These are phyloP conservation scores for Pasiphila rectangulata DNA, from an alignment of 2,888 invertebrate species.

Conservation along the genomic window DNA sequence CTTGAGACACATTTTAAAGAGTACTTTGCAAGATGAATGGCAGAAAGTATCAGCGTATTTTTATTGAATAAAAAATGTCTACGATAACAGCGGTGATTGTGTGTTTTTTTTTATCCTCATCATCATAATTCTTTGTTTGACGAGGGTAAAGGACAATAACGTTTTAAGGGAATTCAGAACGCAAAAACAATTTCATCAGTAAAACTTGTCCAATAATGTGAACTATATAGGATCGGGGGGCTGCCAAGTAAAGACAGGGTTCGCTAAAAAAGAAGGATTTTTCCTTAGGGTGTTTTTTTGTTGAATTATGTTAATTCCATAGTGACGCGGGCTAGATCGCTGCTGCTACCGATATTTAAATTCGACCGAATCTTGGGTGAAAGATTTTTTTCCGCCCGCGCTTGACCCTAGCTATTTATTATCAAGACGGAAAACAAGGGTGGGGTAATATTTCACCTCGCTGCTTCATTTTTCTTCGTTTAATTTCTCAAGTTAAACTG, in stretches of 20 bases:
- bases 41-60: slow-evolving; percentile 19
- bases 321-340: slow-evolving; percentile 63
- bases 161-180: slow-evolving; percentile 27
- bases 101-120: slow-evolving; percentile 16
- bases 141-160: slow-evolving; percentile 19
- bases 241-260: slow-evolving; percentile 54
- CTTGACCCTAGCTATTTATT: slow-evolving; percentile 48
- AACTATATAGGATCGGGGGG: slow-evolving; percentile 43
- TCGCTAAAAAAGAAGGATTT: slow-evolving; percentile 55
- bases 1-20: slow-evolving; percentile 29
- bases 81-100: slow-evolving; percentile 12
- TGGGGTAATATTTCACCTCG: slow-evolving; percentile 41
- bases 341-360: slow-evolving; percentile 74
- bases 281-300: slow-evolving; percentile 65
- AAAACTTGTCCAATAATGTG: slow-evolving; percentile 65
- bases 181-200: slow-evolving; percentile 40
- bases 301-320: slow-evolving; percentile 73
- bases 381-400: slow-evolving; percentile 48
- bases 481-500: slow-evolving; percentile 34
- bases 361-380: slow-evolving; percentile 52
- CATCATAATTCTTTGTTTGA: slow-evolving; percentile 23
- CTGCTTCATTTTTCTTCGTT: slow-evolving; percentile 39
- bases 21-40: slow-evolving; percentile 29
- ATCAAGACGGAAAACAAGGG: slow-evolving; percentile 44
- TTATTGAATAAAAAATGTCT: slow-evolving; percentile 17